Percentiles rank a stretch among this genome's conserved stretches.
phyloP scores from a whole-genome alignment of 2,888 invertebrate genomes.

The Protonemura montana region DNA sequence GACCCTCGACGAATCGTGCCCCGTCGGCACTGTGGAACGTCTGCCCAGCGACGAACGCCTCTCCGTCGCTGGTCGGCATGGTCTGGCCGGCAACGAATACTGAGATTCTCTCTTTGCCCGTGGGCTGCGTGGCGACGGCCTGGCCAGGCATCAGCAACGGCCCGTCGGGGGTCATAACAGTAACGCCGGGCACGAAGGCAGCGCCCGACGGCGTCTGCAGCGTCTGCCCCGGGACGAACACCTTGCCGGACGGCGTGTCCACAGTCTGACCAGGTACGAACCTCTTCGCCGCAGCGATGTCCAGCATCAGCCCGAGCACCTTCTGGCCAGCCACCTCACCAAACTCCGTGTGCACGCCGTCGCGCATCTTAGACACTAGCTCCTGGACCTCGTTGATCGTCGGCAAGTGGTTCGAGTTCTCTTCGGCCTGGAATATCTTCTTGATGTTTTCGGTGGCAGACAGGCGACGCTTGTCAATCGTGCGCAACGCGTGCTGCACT shows the following conservation, averaged over 20 bases:
- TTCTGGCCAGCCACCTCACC: slow-evolving; percentile 57
- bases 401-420: slow-evolving; percentile 62
- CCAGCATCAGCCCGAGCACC: slow-evolving; percentile 56
- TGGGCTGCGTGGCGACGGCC: slow-evolving; percentile 60
- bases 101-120: slow-evolving; percentile 58
- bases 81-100: slow-evolving; percentile 78
- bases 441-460: slow-evolving; percentile 68
- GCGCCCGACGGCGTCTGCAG: slow-evolving; percentile 72
- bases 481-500: slow-evolving; percentile 60
- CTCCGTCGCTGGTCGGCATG: slow-evolving; percentile 62
- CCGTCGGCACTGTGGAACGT: slow-evolving; percentile 67
- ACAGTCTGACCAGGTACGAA: slow-evolving; percentile 78
- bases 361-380: slow-evolving; percentile 62
- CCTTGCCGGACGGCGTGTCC: slow-evolving; percentile 72
- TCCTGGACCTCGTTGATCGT: slow-evolving; percentile 70
- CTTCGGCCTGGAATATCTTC: slow-evolving; percentile 63
- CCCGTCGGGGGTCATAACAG: slow-evolving; percentile 72
- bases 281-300: slow-evolving; percentile 69
- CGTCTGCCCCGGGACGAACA: slow-evolving; percentile 80
- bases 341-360: slow-evolving; percentile 61
- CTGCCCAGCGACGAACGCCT: slow-evolving; percentile 75
- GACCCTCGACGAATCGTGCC: slow-evolving; percentile 67
- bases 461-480: slow-evolving; percentile 66
- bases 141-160: slow-evolving; percentile 78
- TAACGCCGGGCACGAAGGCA: slow-evolving; percentile 77